Conservation (phyloP, 2,888 invertebrate species). For the Parascotia fuliginaria region DNA sequence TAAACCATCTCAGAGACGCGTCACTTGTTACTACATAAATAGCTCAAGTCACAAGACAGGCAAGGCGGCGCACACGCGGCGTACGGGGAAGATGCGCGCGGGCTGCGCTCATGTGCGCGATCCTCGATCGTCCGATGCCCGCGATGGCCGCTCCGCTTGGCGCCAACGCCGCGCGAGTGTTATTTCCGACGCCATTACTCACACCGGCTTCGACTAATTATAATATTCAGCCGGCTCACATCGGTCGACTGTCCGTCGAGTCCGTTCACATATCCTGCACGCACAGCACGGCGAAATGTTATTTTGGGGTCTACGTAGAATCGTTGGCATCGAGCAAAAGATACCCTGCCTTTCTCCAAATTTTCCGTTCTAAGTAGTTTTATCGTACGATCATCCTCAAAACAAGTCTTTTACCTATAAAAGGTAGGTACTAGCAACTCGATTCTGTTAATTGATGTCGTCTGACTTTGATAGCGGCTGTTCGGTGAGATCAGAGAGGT, state of each 20-base stretch:
- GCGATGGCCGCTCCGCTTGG: slow-evolving; percentile 73
- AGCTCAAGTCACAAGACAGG: slow-evolving; percentile 82
- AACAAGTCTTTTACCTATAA: slow-evolving; percentile 37
- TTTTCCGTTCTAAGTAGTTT: slow-evolving; percentile 22
- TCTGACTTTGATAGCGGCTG: slow-evolving; percentile 44
- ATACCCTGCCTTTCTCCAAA: slow-evolving; percentile 13
- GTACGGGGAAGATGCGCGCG: slow-evolving; percentile 37
- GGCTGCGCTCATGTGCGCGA: slow-evolving; percentile 29
- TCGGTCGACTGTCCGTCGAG: slow-evolving; percentile 63
- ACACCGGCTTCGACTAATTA: slow-evolving; percentile 82
- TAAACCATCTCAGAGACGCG: slow-evolving; percentile 65
- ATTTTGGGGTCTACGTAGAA: slow-evolving; percentile 34
- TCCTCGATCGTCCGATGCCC: slow-evolving; percentile 35
- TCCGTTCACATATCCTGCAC: slow-evolving; percentile 50
- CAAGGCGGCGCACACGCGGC: slow-evolving; percentile 59
- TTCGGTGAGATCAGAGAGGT: slow-evolving; percentile 72
- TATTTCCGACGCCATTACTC: slow-evolving; percentile 85
- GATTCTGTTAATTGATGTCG: slow-evolving; percentile 57
- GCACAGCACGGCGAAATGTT: slow-evolving; percentile 25
- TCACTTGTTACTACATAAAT: slow-evolving; percentile 63
- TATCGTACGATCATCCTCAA: slow-evolving; percentile 32
- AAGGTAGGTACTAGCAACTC: slow-evolving; percentile 44
- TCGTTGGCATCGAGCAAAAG: slow-evolving; percentile 22
- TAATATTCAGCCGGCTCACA: slow-evolving; percentile 78
- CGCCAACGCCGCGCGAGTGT: slow-evolving; percentile 79